Base-by-base conservation (phyloP, 2,113 vertebrate genomes). In the Zingel zingel region DNA sequence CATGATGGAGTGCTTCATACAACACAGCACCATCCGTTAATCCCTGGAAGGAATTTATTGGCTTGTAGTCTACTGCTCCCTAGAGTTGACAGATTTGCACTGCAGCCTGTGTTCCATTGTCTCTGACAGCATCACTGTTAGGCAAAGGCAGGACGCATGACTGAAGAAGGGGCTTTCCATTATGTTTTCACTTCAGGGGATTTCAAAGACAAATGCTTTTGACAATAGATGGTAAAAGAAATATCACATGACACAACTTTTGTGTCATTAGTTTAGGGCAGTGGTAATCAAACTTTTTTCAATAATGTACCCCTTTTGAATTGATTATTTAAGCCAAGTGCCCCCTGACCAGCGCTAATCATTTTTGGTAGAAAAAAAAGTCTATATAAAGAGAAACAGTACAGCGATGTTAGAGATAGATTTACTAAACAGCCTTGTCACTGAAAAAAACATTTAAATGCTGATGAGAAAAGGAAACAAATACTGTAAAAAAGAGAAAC, bases 61-160 rank as follows among this genome's bases (percentile, higher is more conserved):
- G n/a, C 83, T 85, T 92, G 78, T 88, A 47, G 54, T 91, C 15
- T 91, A 82, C 91, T 91, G 93, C 87, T 70, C 87, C 79, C 93
- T 86, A 84, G 81, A 70, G 92, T 53, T 68, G 27, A 23, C 14
- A 64, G 1, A 1, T 18, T 2, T 21, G 19, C 39, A 84, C 79
- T 91, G 88, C 93, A 91, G 2, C 61, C 10, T 27, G 23, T 15
- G 15, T 30, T 50, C 3, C 30, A 25, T 61, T 56, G 13, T 1
- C 36, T 70, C 19, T 65, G 1, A 16, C 13, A 15, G 50, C 39
- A 68, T 18, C 30, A 70, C 27, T 51, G 36, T 15, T 4, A 3
- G 13, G 48, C 7, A 18, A 13, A 33, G 23, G 19, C 61, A 57
- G 50, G 23, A 5, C 39, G 14, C 54, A 43, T 0, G 1, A 1